Conservation (phyloP, 2,888 invertebrate genomes). For the Sepiola atlantica region DNA sequence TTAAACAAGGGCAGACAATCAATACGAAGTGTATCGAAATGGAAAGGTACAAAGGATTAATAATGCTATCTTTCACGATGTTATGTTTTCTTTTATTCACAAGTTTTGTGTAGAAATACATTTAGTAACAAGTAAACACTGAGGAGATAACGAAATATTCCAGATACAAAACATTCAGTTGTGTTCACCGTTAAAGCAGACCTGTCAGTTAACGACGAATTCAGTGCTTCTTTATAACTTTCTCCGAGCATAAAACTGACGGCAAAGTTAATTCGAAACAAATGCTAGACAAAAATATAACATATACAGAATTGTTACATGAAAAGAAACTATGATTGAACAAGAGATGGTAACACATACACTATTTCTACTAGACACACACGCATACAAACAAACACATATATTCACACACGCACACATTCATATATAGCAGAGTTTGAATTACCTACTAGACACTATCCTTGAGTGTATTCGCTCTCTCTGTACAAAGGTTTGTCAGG, state of each 20-base stretch:
- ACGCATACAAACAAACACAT: too few relatives aligned
- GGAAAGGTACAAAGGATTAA: background rate
- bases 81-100: background rate
- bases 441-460: too few relatives aligned
- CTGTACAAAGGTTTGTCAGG: too few relatives aligned
- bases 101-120: background rate
- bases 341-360: background rate
- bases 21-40: background rate
- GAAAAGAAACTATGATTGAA: background rate
- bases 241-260: background rate
- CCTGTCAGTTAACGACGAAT: background rate
- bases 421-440: too few relatives aligned
- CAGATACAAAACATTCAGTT: background rate
- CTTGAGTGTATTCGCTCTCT: too few relatives aligned
- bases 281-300: background rate
- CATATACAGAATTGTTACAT: background rate
- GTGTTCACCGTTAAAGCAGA: background rate
- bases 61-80: background rate
- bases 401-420: too few relatives aligned
- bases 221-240: background rate
- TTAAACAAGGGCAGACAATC: constrained; percentile 15
- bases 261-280: background rate
- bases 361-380: too few relatives aligned
- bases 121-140: background rate
- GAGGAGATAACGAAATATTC: background rate